Percentiles rank a stretch among this genome's conserved stretches.
phyloP scores from a whole-genome alignment of 2,797 vertebrate genomes.

The Nothura maculosa region DNA sequence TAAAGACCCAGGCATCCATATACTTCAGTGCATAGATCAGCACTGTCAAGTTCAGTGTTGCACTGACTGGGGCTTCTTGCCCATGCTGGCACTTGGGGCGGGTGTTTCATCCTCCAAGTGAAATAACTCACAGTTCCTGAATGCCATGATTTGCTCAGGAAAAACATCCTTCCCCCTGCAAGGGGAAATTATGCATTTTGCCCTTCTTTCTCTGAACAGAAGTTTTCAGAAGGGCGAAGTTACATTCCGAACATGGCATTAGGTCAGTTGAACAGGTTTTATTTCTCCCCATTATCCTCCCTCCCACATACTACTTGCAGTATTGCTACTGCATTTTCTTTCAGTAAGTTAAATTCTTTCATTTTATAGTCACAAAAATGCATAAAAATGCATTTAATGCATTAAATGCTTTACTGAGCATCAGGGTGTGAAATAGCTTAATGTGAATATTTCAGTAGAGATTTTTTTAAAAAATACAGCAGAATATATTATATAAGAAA shows the following conservation, averaged over 20 bases:
- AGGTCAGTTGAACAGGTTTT: not conserved
- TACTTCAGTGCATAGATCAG: not conserved
- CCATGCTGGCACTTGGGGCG: not conserved
- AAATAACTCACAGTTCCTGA: not conserved
- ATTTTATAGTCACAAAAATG: not conserved
- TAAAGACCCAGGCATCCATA: not conserved
- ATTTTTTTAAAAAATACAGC: not conserved
- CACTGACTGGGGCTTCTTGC: not conserved
- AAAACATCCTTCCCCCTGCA: not conserved
- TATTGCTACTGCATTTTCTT: not conserved
- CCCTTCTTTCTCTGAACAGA: not conserved
- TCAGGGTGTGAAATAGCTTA: not conserved
- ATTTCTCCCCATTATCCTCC: not conserved
- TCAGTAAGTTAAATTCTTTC: not conserved
- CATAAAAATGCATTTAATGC: not conserved
- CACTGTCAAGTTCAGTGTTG: not conserved
- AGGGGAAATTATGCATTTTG: not conserved
- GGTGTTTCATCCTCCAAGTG: not conserved
- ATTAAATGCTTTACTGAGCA: not conserved
- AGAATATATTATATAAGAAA: not conserved
- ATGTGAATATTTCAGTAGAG: not conserved
- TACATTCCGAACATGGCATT: not conserved
- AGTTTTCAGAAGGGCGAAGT: not conserved
- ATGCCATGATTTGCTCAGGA: not conserved
- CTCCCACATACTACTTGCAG: rapidly evolving